Base-by-base conservation (phyloP, 1,140 invertebrate genomes). In the Hypothenemus hampei region DNA sequence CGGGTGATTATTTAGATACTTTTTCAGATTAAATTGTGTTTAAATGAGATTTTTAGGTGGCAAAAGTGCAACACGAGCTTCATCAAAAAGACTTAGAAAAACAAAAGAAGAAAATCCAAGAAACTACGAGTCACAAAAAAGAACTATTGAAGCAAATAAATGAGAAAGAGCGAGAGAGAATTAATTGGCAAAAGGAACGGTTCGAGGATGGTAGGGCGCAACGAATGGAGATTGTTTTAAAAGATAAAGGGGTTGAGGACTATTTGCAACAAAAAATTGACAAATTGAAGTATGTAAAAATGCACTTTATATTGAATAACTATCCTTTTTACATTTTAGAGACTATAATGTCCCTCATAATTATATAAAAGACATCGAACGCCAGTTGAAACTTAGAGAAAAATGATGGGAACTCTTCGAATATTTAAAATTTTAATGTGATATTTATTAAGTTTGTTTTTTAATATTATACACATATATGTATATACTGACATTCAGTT, bases 151-250 rank as follows among this genome's bases (percentile, higher is more conserved):
- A 75, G 57, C 76, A 86, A 70, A 83, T 87, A 16, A 81, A 84
- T 63, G 78, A 83, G 47, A 86, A 84, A 59, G 83, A 85, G 65
- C 73, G 73, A 18, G 75, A 82, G 56, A 76, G 76, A 67, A 81
- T 82, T 4, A 73, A 79, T 11, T 57, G 74, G 0, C 73, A 81
- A 6, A 77, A 82, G 61, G 78, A 76, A 60, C 75, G 77, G 33
- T 81, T 79, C 62, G 78, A 83, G 57, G 83, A 86, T 67, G 83
- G 82, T 4, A 62, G 80, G 5, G 78, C 78, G 0, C 69, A 82
- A 16, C 70, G 78, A 31, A 72, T 79, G 40, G 78, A 84, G 61
- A 71, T 74, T 15, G 78, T 81, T 15, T 71, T 75, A 50, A 73
- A 79, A 2, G 75, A 78, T 37, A 72, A 74, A 29, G 77, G 74